A percentile compares a stretch with the other conserved stretches of the same genome.
These are phyloP conservation scores for Turritopsis rubra DNA, from an alignment of 30 jellyfish, hydroid and myxozoan genomes.

Conservation along the genomic window DNA sequence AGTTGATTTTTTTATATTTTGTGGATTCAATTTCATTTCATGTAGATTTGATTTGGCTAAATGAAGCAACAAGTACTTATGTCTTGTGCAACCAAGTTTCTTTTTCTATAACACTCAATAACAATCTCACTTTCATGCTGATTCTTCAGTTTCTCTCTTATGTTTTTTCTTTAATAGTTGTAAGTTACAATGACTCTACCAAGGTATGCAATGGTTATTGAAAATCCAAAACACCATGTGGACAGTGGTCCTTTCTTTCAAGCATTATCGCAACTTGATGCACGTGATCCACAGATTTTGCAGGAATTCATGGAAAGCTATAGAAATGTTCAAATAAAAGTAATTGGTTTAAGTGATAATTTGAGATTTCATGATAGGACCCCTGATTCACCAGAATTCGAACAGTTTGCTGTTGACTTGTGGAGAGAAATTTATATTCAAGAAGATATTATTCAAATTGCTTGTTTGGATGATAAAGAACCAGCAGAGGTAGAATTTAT, in stretches of 20 bases:
- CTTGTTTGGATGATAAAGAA: constrained; percentile 56
- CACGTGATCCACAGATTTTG: constrained; percentile 25
- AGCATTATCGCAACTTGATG: constrained; percentile 46
- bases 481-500: constrained; percentile 63
- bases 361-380: constrained; percentile 40
- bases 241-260: constrained; percentile 56
- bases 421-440: constrained; percentile 82
- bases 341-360: constrained; percentile 61
- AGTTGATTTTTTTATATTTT: too few relatives aligned
- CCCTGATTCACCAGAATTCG: constrained; percentile 67
- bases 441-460: constrained; percentile 82
- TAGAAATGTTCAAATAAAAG: constrained; percentile 50
- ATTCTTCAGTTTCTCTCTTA: too few relatives aligned
- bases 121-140: too few relatives aligned
- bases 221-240: constrained; percentile 19
- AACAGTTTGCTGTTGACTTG: constrained; percentile 68
- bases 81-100: too few relatives aligned
- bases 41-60: too few relatives aligned
- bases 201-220: constrained; percentile 23
- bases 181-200: constrained; percentile 26
- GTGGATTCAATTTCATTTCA: too few relatives aligned
- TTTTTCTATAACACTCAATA: too few relatives aligned
- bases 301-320: constrained; percentile 49
- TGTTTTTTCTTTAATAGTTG: neutral
- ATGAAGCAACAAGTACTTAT: too few relatives aligned